Evolutionary conservation across 2,888 invertebrate species (phyloP), one percentile per base, ranked within the genome.

Genomic region (Labia minor): DNA sequence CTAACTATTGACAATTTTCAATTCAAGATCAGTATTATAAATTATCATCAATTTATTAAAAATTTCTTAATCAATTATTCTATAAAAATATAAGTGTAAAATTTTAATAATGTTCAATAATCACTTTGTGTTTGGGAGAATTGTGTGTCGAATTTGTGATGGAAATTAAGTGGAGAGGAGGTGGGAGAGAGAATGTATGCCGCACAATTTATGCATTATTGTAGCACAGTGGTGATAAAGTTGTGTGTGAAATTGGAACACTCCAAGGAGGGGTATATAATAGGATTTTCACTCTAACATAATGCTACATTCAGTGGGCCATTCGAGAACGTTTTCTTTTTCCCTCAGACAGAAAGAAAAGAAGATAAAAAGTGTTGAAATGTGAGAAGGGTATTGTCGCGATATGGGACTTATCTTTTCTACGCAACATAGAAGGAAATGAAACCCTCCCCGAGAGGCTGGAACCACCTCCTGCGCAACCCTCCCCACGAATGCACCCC

Each of bases 271-370:
- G 49, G 49, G 49, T 49, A 49, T 21, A 70, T 71, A 71, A 71
- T 71, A 71, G 71, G 71, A 71, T 71, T 71, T 71, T 70, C 70
- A 70, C 68, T 68, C 67, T 68, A 67, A 69, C 71, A 71, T 71
- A 71, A 71, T 70, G 71, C 70, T 61, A 49, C 49, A 49, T 49
- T 49, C 49, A 49, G 49, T 49, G 49, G 33, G 64, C 26, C 64
- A 21, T 64, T 33, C 33, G 26, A 16, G 18, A 18, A 16, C 64
- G 21, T 64, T 26, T 64, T 64, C 37, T 64, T 33, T 33, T 64
- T 16, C 64, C 26, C 26, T 21, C 21, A 33, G n/a, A 33, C 18
- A 49, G 49, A 49, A 49, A 49, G 49, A 49, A 49, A 49, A 49
- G 49, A 49, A 49, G 49, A 49, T 49, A 49, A 49, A 49, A 49